Evolutionary conservation across 2,797 vertebrate genomes (phyloP), one percentile per base, ranked within the genome.

Genomic region (Delichon dasypus): DNA sequence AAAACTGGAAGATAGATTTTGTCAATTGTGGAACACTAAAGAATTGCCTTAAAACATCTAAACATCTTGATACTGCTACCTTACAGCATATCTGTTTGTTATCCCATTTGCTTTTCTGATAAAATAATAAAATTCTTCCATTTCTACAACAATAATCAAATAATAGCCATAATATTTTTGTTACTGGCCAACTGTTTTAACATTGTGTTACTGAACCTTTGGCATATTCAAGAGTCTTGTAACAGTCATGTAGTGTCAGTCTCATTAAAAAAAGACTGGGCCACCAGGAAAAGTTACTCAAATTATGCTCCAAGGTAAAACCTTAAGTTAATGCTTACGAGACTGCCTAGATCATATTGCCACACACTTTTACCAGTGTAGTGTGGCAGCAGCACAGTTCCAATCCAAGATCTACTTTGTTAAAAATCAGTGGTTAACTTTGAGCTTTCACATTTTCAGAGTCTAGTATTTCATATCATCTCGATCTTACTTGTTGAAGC

Each of bases 401-500:
- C 36, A 57, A 20, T 5, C n/a, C 40, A n/a, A 85, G 48, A 80
- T 12, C 61, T 77, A 20, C 65, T 75, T 51, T 20, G 68, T 36
- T 16, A 60, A 81, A 92, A 54, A 16, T 3, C 40, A 47, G 38
- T 1, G 10, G 20, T 58, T 48, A 55, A n/a, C n/a, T 47, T 25
- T 38, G 34, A 74, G 29, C 42, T 64, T 51, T 44, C 55, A 8
- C 21, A 8, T 29, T 55, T 80, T 58, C 19, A 40, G 9, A 22
- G 36, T 50, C 88, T 55, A 81, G 30, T 11, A 77, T 72, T 78
- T 55, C 22, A 8, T 29, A 76, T 25, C 5, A 47, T 27, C 67
- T 64, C 2, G 0, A 45, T 65, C 75, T 99, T 98, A 99, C 99
- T 98, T 97, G 98, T 98, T 91, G 99, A 98, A 97, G 98, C 98